These are phyloP conservation scores for Pyrocoelia pectoralis DNA, from an alignment of 2,888 invertebrate genomes.

Conservation along the genomic window DNA sequence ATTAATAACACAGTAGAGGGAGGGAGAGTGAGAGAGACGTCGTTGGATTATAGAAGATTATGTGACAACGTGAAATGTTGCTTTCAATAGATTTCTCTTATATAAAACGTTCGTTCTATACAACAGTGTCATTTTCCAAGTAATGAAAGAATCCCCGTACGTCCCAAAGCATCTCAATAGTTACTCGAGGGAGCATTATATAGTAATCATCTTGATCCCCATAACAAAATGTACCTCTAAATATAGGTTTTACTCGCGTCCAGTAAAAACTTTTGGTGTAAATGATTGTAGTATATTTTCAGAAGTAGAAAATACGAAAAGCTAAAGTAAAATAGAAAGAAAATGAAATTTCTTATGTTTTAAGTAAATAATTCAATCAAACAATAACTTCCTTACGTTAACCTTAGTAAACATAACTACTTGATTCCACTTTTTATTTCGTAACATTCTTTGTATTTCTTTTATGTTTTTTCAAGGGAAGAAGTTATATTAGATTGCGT, in stretches of 20 bases:
- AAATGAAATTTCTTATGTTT: neutral
- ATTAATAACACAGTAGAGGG: neutral
- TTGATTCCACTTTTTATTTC: no score
- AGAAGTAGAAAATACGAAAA: neutral
- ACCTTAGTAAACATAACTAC: no score
- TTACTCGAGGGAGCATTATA: neutral
- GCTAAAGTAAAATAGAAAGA: neutral
- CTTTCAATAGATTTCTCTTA: constrained; percentile 2
- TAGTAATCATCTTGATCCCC: neutral
- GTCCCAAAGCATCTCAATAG: neutral
- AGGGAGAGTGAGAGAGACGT: no score
- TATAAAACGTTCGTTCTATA: constrained; percentile 3
- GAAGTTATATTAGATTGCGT: no score
- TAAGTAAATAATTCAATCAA: no score
- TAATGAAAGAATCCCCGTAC: constrained; percentile 6
- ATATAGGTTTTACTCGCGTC: neutral
- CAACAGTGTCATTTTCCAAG: constrained; percentile 3
- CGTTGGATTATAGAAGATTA: neutral
- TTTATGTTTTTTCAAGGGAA: no score
- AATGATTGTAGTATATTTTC: neutral
- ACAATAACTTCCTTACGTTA: no score
- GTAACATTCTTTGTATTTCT: no score
- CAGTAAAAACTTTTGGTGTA: neutral
- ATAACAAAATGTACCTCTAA: constrained; percentile 1
- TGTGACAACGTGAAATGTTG: constrained; percentile 1